Percentiles rank a stretch among this genome's conserved stretches.
These are phyloP conservation scores for Oncorhynchus nerka DNA, from an alignment of 2,113 vertebrate genomes.

Conservation along the genomic window DNA sequence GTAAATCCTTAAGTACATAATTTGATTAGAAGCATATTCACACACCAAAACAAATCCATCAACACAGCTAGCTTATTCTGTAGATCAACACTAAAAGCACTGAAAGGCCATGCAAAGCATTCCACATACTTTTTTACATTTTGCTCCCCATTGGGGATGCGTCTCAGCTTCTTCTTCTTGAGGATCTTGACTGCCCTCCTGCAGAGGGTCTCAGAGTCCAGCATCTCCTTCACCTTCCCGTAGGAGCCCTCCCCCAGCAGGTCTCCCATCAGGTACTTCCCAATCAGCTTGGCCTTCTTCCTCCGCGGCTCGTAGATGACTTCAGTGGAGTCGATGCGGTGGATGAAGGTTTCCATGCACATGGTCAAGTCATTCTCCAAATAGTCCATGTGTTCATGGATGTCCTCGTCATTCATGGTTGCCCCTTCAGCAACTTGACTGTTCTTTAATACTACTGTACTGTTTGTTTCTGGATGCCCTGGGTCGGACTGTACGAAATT, in stretches of 20 bases:
- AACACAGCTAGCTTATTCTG: too few relatives aligned
- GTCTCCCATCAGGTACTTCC: conserved; percentile 90
- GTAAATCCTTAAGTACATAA: neutral
- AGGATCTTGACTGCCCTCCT: conserved; percentile 86
- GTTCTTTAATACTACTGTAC: too few relatives aligned
- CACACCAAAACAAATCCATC: neutral
- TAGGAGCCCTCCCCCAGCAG: conserved; percentile 87
- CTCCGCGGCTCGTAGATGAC: conserved; percentile 88
- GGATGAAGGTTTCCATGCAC: conserved; percentile 89
- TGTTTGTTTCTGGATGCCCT: neutral
- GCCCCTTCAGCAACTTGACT: neutral
- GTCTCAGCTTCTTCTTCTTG: conserved; percentile 87
- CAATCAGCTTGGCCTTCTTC: conserved; percentile 86
- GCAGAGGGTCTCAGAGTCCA: conserved; percentile 89
- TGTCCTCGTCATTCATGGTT: conserved; percentile 80
- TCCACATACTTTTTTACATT: conserved; percentile 84
- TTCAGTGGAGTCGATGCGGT: conserved; percentile 89
- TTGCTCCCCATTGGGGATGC: conserved; percentile 88
- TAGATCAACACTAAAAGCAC: too few relatives aligned
- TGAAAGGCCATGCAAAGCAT: neutral
- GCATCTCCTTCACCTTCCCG: conserved; percentile 89
- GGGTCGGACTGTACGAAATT: neutral
- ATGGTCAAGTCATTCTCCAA: conserved; percentile 77
- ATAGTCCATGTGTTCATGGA: conserved; percentile 75
- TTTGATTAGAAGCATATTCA: neutral